These are phyloP conservation scores for Origma solitaria DNA, from an alignment of 2,113 vertebrate species.

Conservation along the genomic window DNA sequence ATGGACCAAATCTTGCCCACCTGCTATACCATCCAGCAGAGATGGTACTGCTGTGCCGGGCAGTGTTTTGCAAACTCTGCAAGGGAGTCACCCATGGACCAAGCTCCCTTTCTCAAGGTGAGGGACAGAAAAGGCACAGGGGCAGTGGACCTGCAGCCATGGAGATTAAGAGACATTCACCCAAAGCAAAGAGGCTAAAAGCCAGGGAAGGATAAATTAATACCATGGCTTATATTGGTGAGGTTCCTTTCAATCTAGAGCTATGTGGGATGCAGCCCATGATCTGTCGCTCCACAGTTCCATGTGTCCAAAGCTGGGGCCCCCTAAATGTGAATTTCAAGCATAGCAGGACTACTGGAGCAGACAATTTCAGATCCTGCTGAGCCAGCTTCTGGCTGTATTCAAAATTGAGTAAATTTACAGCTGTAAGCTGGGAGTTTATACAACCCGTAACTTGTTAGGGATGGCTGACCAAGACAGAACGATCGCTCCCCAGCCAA, in stretches of 20 bases:
- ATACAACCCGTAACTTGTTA: slow-evolving; percentile 70
- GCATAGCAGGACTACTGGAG: slow-evolving; percentile 38
- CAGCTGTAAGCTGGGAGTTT: slow-evolving; percentile 64
- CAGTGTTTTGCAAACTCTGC: not conserved
- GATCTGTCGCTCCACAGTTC: not conserved
- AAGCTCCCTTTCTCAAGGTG: not conserved
- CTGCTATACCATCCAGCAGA: not conserved
- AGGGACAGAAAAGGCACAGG: not conserved
- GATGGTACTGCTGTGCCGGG: accelerated
- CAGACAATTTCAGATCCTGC: slow-evolving; percentile 62
- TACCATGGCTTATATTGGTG: not conserved
- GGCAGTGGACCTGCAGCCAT: not conserved
- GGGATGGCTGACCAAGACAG: slow-evolving; percentile 63
- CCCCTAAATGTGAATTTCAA: slow-evolving; percentile 3
- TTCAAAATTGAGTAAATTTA: slow-evolving; percentile 66
- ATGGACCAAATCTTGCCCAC: not conserved
- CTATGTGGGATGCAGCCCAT: accelerated
- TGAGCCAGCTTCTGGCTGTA: slow-evolving; percentile 69
- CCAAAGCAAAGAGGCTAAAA: not conserved
- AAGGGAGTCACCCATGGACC: not conserved
- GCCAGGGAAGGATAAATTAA: not conserved
- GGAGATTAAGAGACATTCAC: not conserved
- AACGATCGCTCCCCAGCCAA: slow-evolving; percentile 20
- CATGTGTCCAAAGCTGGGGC: not conserved
- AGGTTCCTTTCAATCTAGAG: not conserved